Conservation (phyloP, 2,888 invertebrate genomes). For the Drosophila rellima region DNA sequence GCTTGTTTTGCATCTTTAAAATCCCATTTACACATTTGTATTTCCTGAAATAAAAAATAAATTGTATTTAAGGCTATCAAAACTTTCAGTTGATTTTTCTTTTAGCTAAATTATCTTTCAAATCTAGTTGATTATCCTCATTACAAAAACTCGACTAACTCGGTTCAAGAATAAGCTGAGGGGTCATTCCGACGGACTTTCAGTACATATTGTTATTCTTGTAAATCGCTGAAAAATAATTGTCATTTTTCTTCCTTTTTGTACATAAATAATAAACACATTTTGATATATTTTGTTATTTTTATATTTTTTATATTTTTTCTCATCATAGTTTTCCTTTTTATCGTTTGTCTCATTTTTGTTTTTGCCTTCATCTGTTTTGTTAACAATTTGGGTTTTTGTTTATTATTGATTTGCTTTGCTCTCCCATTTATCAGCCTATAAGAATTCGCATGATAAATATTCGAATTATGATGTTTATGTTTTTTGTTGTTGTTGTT, state of each 20-base stretch:
- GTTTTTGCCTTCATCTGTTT: slow-evolving; percentile 46
- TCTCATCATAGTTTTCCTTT: slow-evolving; percentile 57
- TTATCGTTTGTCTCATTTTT: slow-evolving; percentile 42
- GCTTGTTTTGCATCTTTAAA: no score
- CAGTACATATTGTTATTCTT: not conserved
- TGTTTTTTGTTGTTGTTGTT: slow-evolving; percentile 32
- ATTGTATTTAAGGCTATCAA: no score
- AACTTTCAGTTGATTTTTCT: no score
- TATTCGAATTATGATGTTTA: slow-evolving; percentile 28
- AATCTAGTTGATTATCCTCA: no score
- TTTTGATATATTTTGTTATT: slow-evolving; percentile 57
- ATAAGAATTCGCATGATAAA: slow-evolving; percentile 42
- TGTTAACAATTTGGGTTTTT: slow-evolving; percentile 71
- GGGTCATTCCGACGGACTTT: not conserved
- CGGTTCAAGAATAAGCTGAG: not conserved
- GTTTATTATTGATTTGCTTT: slow-evolving; percentile 63
- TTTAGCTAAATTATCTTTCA: no score
- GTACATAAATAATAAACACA: slow-evolving; percentile 27
- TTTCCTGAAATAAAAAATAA: no score
- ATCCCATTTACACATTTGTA: no score
- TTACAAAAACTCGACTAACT: not conserved
- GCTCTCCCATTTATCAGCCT: slow-evolving; percentile 38
- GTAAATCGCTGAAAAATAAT: slow-evolving; percentile 10
- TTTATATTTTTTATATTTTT: slow-evolving; percentile 68
- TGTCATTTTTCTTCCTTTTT: not conserved